phyloP scores from a whole-genome alignment of 2,888 invertebrate species.

The Synergus itoensis region DNA sequence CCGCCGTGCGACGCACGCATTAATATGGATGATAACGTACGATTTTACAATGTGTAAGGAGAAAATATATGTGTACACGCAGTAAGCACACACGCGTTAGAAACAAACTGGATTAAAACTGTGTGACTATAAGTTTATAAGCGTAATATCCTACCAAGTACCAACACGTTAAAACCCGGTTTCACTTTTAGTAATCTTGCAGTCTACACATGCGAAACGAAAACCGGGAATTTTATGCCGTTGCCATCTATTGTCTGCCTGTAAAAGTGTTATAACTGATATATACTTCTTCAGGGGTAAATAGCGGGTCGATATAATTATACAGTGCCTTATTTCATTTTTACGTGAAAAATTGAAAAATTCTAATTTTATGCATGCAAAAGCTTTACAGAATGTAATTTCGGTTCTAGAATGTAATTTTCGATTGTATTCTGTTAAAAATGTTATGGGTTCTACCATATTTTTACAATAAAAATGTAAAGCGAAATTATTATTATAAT shows the following conservation, averaged over 20 bases:
- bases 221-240: not conserved
- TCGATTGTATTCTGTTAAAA: no score
- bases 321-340: no score
- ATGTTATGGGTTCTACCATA: no score
- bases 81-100: not conserved
- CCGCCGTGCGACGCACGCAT: slow-evolving; percentile 24
- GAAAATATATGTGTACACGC: not conserved
- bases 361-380: no score
- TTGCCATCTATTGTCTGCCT: not conserved
- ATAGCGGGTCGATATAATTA: no score
- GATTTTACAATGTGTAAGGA: not conserved
- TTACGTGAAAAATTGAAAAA: no score
- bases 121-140: not conserved
- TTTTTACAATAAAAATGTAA: no score
- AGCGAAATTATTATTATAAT: no score
- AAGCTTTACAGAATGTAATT: no score
- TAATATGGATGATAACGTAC: not conserved
- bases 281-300: not conserved
- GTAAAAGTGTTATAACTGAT: not conserved
- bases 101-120: not conserved
- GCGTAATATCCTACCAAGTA: slow-evolving; percentile 3
- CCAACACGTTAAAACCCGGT: not conserved
- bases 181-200: not conserved
- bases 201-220: not conserved
- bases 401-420: no score